These are phyloP conservation scores for Rotaria macrura DNA, from an alignment of 2,888 invertebrate genomes.

Conservation along the genomic window DNA sequence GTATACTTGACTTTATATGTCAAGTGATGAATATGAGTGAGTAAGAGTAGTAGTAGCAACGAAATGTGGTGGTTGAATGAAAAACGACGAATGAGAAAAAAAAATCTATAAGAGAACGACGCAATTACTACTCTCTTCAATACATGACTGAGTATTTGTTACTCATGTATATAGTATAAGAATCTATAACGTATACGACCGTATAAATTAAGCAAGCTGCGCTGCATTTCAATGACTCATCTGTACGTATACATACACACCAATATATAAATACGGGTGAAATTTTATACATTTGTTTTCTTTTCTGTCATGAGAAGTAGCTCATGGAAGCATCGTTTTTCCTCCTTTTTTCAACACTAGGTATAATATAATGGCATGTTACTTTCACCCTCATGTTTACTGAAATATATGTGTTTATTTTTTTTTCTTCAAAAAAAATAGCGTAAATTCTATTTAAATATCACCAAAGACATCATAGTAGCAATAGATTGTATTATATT, in stretches of 20 bases:
- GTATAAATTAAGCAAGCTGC: too few relatives aligned
- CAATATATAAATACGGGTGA: too few relatives aligned
- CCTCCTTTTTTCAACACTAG: background rate
- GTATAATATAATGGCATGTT: background rate
- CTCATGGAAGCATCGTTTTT: background rate
- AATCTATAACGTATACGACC: background rate
- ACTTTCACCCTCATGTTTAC: background rate
- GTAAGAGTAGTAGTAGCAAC: background rate
- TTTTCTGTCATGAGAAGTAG: background rate
- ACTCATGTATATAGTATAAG: too few relatives aligned
- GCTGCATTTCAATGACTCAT: too few relatives aligned
- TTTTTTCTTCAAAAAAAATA: background rate
- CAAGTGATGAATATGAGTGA: background rate
- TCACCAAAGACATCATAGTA: slow-evolving; percentile 59
- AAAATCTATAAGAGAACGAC: background rate
- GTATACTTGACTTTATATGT: background rate
- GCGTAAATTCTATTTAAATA: slow-evolving; percentile 27
- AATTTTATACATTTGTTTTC: background rate
- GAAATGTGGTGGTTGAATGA: background rate
- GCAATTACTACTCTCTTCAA: background rate
- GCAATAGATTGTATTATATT: slow-evolving; percentile 95
- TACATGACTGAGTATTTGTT: too few relatives aligned
- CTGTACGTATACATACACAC: too few relatives aligned
- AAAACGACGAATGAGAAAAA: background rate
- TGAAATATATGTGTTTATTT: background rate